A percentile compares a stretch with the other conserved stretches of the same genome.
phyloP scores from a whole-genome alignment of 2,888 invertebrate species.

The Acanthosepion esculentum region DNA sequence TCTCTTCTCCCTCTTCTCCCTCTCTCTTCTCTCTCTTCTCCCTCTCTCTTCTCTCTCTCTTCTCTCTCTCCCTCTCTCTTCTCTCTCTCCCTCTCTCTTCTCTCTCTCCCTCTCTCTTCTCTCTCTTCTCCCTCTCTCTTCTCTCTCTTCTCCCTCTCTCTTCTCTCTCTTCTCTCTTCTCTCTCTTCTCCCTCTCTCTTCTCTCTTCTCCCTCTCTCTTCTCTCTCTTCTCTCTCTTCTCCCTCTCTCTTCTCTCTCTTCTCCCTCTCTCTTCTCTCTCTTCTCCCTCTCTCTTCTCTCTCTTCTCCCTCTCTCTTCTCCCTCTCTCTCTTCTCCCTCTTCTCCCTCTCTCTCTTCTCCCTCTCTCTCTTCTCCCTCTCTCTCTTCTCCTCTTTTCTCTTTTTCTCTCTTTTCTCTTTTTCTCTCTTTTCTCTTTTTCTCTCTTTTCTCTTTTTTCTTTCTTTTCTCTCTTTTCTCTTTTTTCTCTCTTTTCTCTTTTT shows the following conservation, averaged over 20 bases:
- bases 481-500: too few relatives aligned
- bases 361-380: background rate
- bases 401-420: background rate
- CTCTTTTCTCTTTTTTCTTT: too few relatives aligned
- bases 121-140: background rate
- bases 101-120: background rate
- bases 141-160: background rate
- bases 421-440: background rate
- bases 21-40: background rate
- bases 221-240: too few relatives aligned
- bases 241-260: too few relatives aligned
- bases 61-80: rapidly evolving
- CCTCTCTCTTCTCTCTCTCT: background rate
- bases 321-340: too few relatives aligned
- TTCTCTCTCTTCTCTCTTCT: background rate
- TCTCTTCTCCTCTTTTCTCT: background rate
- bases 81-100: background rate
- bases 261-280: too few relatives aligned
- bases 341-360: too few relatives aligned
- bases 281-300: too few relatives aligned
- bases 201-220: rapidly evolving
- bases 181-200: rapidly evolving
- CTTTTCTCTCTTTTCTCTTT: too few relatives aligned
- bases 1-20: background rate
- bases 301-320: too few relatives aligned